Evolutionary conservation across 2,888 invertebrate species (phyloP).

Genomic region (Hypomecis atomaria): DNA sequence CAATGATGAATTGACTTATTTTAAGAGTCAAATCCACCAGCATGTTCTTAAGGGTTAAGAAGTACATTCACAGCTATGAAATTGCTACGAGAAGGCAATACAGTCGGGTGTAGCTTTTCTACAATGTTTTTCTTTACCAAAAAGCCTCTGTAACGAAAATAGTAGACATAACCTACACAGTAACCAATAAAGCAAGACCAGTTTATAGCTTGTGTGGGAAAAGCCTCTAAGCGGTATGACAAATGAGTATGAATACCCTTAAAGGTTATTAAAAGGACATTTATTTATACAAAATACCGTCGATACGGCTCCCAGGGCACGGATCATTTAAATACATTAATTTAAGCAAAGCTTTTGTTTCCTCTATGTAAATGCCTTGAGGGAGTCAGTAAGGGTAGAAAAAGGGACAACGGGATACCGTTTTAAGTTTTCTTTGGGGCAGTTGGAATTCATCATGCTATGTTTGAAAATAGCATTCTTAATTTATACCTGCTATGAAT

Average conservation of each 20-base stretch:
- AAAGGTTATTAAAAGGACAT: slow-evolving; percentile 17
- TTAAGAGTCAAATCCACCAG: too few relatives aligned
- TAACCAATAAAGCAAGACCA: too few relatives aligned
- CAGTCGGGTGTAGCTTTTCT: too few relatives aligned
- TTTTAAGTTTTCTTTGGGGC: slow-evolving; percentile 3
- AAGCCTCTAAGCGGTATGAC: not conserved
- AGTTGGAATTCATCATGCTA: not conserved
- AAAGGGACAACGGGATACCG: not conserved
- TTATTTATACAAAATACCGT: slow-evolving; percentile 8
- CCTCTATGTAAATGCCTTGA: slow-evolving; percentile 10
- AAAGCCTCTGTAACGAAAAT: too few relatives aligned
- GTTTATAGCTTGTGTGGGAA: slow-evolving; percentile 2
- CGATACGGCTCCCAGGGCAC: slow-evolving; percentile 13
- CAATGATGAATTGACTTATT: too few relatives aligned
- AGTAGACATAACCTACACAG: too few relatives aligned
- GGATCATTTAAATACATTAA: slow-evolving; percentile 20
- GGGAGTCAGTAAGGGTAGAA: slow-evolving; percentile 7
- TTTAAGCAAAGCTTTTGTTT: slow-evolving; percentile 24
- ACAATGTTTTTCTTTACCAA: too few relatives aligned
- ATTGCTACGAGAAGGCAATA: too few relatives aligned
- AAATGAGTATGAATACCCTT: slow-evolving; percentile 4
- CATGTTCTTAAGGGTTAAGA: too few relatives aligned
- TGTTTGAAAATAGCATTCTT: not conserved
- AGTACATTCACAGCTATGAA: too few relatives aligned
- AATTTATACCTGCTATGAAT: too few relatives aligned